Percentiles rank a stretch among this genome's conserved stretches.
Evolutionary conservation across 53 echinoderm and acorn worm species (phyloP).

Genomic region (Glandiceps talaboti): DNA sequence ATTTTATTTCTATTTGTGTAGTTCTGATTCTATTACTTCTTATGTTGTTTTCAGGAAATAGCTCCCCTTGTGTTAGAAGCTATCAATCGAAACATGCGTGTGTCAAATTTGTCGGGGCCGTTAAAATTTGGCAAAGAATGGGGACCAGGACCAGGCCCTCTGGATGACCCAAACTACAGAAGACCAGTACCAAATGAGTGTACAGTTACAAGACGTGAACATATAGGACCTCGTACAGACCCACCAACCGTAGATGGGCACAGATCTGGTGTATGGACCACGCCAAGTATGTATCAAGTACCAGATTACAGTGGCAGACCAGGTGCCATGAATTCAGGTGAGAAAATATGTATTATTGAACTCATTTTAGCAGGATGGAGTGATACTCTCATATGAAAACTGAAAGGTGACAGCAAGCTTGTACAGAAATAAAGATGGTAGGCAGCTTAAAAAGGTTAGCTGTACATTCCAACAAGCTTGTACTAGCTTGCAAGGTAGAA

Average conservation of each 20-base stretch:
- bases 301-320: constrained; percentile 83
- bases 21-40: too few species aligned
- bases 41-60: too few species aligned
- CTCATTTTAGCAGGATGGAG: too few species aligned
- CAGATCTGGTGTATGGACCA: constrained; percentile 49
- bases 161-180: constrained; percentile 75
- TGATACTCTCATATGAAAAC: too few species aligned
- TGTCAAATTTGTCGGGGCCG: constrained; percentile 67
- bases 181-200: constrained; percentile 78
- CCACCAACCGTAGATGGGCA: constrained; percentile 68
- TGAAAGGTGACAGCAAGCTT: too few species aligned
- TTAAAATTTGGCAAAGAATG: constrained; percentile 55
- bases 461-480: too few species aligned
- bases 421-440: too few species aligned
- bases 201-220: constrained; percentile 52
- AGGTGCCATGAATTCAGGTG: constrained; percentile 89
- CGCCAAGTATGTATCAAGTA: constrained; percentile 68
- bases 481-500: too few species aligned
- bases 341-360: too few species aligned
- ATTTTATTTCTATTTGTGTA: too few species aligned
- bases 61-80: constrained; percentile 65
- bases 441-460: too few species aligned
- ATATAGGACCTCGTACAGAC: constrained; percentile 74
- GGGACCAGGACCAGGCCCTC: constrained; percentile 63
- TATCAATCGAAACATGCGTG: constrained; percentile 27